Base-by-base conservation (phyloP, 2,888 invertebrate species). In the Mimas tiliae region DNA sequence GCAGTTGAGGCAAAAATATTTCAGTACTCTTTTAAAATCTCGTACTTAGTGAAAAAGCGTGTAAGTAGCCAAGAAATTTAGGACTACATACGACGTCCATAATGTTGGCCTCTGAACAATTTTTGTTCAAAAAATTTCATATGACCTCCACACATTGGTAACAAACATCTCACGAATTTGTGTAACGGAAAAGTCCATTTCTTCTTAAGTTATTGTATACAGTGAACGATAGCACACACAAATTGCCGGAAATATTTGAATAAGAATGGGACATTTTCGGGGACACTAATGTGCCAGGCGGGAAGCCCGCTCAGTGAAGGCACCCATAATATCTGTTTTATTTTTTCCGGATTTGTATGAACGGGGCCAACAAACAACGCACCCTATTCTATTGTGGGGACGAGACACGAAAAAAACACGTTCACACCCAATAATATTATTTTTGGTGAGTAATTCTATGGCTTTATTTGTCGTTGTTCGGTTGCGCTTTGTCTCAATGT, bases 171-270 rank as follows among this genome's bases (percentile, higher is more conserved):
- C 63, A 67, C 62, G 64, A 67, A 65, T 64, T 62, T 64, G 38
- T 45, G 52, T 27, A 33, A 72, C 72, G 78, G 76, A 78, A 81
- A 73, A 76, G 79, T 78, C 77, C 72, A 77, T 83, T 79, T 73
- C 79, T 78, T 78, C 79, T 79, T 79, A 79, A 80, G 80, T 81
- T 82, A 83, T 82, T 87, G 80, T 82, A 79, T 81, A 81, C 81
- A 78, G 78, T 84, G 83, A 87, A 87, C 83, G 89, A 89, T 87
- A 87, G 88, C 83, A 87, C 85, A 88, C 91, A 91, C 90, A 90
- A 93, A 91, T 90, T 90, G 89, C 88, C 87, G 89, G 89, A 91
- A 91, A 90, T 90, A 91, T 93, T 93, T 93, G 90, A 92, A 92
- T 93, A 89, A 90, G 88, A 93, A 91, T 91, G 89, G 90, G 82